Conservation (phyloP, 2,113 vertebrate species). For the Embiotoca jacksoni region DNA sequence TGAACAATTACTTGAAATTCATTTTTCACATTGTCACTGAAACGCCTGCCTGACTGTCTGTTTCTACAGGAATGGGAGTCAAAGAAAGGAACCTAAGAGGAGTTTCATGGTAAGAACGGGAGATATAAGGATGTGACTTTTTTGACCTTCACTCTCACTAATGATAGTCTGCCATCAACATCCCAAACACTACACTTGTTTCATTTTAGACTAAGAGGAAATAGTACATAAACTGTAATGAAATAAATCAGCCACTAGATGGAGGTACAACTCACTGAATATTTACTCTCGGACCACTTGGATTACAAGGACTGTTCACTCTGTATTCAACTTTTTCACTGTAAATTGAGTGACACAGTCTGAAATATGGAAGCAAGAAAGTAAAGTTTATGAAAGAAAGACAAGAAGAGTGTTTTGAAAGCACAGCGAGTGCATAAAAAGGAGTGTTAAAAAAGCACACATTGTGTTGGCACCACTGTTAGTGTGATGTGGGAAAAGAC, state of each 20-base stretch:
- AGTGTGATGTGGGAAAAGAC: neutral
- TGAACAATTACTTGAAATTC: neutral
- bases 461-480: constrained; percentile 6
- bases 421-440: neutral
- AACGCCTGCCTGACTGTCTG: constrained; percentile 1
- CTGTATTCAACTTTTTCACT: neutral
- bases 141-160: neutral
- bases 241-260: constrained; percentile 60
- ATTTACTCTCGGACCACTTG: constrained; percentile 3
- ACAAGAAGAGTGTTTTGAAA: constrained; percentile 16
- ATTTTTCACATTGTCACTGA: neutral
- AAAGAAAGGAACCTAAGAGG: constrained; percentile 90
- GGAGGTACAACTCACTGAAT: constrained; percentile 62
- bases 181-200: constrained; percentile 9
- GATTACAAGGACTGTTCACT: neutral
- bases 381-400: constrained; percentile 10
- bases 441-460: constrained; percentile 3
- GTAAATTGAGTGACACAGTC: neutral
- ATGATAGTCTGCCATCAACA: neutral
- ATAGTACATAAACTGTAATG: constrained; percentile 27
- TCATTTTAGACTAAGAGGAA: neutral
- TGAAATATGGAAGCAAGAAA: neutral
- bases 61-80: constrained; percentile 94
- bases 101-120: constrained; percentile 5
- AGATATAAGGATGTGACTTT: constrained; percentile 16